phyloP scores from a whole-genome alignment of 35 echinoderm and acorn worm genomes.

The Apostichopus japonicus region DNA sequence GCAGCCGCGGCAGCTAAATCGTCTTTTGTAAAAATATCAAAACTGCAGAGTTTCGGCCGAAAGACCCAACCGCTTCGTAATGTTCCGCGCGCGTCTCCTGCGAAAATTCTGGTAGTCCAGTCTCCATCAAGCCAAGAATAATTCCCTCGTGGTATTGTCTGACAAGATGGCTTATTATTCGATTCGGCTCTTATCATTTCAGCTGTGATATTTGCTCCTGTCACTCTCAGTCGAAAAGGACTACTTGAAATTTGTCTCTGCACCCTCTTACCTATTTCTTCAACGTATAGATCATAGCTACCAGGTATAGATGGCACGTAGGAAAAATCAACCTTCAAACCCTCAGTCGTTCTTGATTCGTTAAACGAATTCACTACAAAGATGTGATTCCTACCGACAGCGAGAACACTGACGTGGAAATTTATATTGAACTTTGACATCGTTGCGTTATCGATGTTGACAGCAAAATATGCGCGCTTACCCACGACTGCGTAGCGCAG shows the following conservation, averaged over 20 bases:
- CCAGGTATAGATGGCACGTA: neutral
- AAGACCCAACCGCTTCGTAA: constrained; percentile 44
- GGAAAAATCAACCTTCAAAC: neutral
- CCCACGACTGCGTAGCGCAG: neutral
- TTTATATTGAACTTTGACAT: too few species aligned
- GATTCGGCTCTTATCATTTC: neutral
- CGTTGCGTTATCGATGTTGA: neutral
- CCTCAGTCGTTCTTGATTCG: neutral
- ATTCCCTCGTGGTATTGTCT: constrained; percentile 1
- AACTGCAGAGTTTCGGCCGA: constrained; percentile 17
- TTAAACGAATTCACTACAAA: neutral
- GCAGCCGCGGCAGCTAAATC: neutral
- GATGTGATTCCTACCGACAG: constrained; percentile 19
- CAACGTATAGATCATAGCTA: constrained; percentile 2
- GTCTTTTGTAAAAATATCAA: constrained; percentile 21
- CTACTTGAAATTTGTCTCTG: constrained; percentile 15
- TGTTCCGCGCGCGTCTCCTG: neutral
- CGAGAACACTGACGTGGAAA: constrained; percentile 8
- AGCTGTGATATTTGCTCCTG: neutral
- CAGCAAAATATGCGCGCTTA: neutral
- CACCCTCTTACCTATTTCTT: neutral
- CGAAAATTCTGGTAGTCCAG: neutral
- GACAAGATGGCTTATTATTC: neutral
- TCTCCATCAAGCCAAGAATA: neutral
- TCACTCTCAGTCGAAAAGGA: constrained; percentile 15